Evolutionary conservation across 2,797 vertebrate genomes (phyloP), one percentile per base, ranked within the genome.

Genomic region (Vespertilio murinus): DNA sequence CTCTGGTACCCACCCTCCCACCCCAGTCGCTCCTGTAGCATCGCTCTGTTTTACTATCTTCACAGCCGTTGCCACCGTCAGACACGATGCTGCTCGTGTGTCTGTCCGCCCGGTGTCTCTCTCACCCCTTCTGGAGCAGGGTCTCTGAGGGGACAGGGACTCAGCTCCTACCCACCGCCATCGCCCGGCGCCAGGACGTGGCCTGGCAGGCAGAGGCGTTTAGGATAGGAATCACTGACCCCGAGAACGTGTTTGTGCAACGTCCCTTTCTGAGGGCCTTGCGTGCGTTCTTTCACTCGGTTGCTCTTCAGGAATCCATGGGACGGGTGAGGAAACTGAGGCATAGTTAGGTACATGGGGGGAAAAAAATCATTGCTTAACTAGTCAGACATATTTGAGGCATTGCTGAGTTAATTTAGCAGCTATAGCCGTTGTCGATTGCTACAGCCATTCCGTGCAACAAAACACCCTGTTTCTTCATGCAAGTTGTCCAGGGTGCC

Each of bases 171-270:
- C 1, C 56, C 9, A 23, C 61, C 11, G 18, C 45, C 49, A 2
- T 30, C 13, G 20, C 12, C 54, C 85, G 64, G 77, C 52, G 18
- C 47, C 11, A 8, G 45, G 47, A 38, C 23, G 0, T 16, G 10
- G 9, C 71, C 17, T 4, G 0, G 10, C 73, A 4, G 9, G 2
- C 0, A 8, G 30, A 79, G 59, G 1, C 61, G 4, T 56, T 47
- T 28, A 3, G 9, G 28, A 40, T 1, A 2, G 18, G 23, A 7
- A 25, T 23, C 3, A 0, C 33, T 3, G 38, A 33, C 25, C 9
- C 0, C 1, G 5, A 2, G 33, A 4, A 0, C 5, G 49, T 14
- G 20, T 22, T 33, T 40, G 22, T 20, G 73, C 56, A 5, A 1
- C 30, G 0, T 61, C 22, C 33, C 20, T 2, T 79, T 65, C 52